Evolutionary conservation across 2,888 invertebrate species (phyloP).

Genomic region (Notodonta dromedarius): DNA sequence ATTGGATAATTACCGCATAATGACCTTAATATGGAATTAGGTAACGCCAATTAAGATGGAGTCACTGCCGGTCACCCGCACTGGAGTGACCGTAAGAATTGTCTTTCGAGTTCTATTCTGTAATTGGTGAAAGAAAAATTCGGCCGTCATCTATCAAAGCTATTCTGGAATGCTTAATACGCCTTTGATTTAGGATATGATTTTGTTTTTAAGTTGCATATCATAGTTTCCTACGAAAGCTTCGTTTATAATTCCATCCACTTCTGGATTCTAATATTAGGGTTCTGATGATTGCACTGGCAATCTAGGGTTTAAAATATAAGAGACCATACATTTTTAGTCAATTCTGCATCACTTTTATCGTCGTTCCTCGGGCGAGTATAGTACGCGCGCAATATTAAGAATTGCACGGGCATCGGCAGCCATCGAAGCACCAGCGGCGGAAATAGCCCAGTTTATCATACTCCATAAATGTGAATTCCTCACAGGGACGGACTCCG

Average conservation of each 20-base stretch:
- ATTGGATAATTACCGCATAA: not conserved
- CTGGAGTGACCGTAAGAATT: not conserved
- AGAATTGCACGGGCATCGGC: slow-evolving; percentile 22
- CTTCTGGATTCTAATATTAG: too few relatives aligned
- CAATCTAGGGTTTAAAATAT: too few relatives aligned
- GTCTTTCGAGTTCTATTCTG: too few relatives aligned
- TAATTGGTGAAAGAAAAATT: too few relatives aligned
- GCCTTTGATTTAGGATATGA: too few relatives aligned
- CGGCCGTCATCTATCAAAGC: too few relatives aligned
- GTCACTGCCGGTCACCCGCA: not conserved
- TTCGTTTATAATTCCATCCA: too few relatives aligned
- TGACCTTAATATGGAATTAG: not conserved
- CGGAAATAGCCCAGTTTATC: slow-evolving; percentile 74
- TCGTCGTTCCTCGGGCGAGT: not conserved
- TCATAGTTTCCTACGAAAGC: too few relatives aligned
- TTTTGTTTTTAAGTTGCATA: too few relatives aligned
- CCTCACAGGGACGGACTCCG: slow-evolving; percentile 64
- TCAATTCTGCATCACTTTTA: not conserved
- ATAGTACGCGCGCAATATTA: slow-evolving; percentile 27
- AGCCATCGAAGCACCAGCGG: slow-evolving; percentile 40
- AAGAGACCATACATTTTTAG: too few relatives aligned
- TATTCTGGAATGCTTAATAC: too few relatives aligned
- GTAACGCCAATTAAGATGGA: not conserved
- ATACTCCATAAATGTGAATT: slow-evolving; percentile 70
- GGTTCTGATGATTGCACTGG: too few relatives aligned